Evolutionary conservation across 1,140 invertebrate species (phyloP).

Genomic region (Dinoponera quadriceps): DNA sequence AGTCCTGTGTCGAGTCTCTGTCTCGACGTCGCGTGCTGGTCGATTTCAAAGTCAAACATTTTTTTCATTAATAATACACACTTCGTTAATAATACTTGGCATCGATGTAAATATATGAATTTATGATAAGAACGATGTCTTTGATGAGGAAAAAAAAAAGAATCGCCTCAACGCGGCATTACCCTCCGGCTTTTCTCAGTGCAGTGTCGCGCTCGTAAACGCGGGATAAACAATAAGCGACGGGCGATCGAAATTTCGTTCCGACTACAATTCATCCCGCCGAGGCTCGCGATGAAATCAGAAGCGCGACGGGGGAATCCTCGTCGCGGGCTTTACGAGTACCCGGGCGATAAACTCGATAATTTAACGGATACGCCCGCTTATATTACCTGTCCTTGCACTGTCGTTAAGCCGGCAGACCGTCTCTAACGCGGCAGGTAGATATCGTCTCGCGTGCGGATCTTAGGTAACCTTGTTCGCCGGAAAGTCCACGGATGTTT

Average conservation of each 20-base stretch:
- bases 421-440: constrained; percentile 58
- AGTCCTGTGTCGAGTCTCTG: too few relatives aligned
- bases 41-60: too few relatives aligned
- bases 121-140: too few relatives aligned
- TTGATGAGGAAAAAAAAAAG: too few relatives aligned
- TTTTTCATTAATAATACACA: too few relatives aligned
- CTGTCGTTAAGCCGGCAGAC: constrained; percentile 71
- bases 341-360: constrained; percentile 77
- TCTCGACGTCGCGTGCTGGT: too few relatives aligned
- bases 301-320: constrained; percentile 60
- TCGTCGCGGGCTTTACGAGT: constrained; percentile 72
- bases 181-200: neutral
- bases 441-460: constrained; percentile 50
- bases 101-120: too few relatives aligned
- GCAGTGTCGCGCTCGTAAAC: neutral
- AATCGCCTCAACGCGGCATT: too few relatives aligned
- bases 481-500: constrained; percentile 10
- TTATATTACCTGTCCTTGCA: constrained; percentile 70
- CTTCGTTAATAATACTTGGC: too few relatives aligned
- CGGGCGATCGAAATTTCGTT: constrained; percentile 39
- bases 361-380: constrained; percentile 75
- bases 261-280: constrained; percentile 52
- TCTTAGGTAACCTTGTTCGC: neutral
- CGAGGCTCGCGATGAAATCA: constrained; percentile 37
- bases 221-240: neutral